Conservation (phyloP, 2,888 invertebrate species). For the Hydrotaea diabolus region DNA sequence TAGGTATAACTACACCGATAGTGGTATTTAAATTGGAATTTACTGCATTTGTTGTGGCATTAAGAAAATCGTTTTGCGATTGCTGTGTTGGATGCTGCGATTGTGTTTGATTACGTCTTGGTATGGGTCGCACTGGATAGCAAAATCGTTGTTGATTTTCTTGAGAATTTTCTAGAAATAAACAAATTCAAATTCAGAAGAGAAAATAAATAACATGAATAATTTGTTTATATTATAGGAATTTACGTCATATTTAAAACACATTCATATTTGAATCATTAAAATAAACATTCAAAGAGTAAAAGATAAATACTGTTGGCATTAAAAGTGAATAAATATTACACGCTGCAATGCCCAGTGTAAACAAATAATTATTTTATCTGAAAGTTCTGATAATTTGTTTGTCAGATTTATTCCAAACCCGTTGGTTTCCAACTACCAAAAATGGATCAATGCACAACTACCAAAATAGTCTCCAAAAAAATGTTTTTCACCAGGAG, state of each 20-base stretch:
- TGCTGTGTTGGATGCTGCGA: conserved; percentile 61
- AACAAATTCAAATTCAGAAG: neutral
- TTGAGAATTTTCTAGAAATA: conserved; percentile 71
- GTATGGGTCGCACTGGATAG: conserved; percentile 80
- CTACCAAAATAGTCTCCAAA: no score
- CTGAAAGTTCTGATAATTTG: no score
- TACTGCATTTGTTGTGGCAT: conserved; percentile 49
- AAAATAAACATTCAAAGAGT: conserved; percentile 29
- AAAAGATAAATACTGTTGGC: neutral
- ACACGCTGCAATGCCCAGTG: neutral
- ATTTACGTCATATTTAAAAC: conserved; percentile 15
- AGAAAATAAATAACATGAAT: conserved; percentile 11
- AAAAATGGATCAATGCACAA: no score
- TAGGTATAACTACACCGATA: conserved; percentile 78
- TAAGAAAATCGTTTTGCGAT: conserved; percentile 57
- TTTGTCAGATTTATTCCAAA: no score
- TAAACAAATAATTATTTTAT: neutral
- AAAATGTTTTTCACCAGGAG: no score
- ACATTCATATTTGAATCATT: conserved; percentile 21
- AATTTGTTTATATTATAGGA: neutral
- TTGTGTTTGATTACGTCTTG: conserved; percentile 72
- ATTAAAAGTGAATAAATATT: neutral
- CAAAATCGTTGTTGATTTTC: conserved; percentile 79
- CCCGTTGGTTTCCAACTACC: no score
- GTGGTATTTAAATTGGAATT: conserved; percentile 69